Percentiles rank a stretch among this genome's conserved stretches.
These are phyloP conservation scores for Pangasius krempfi DNA, from an alignment of 2,797 vertebrate genomes.

Conservation along the genomic window DNA sequence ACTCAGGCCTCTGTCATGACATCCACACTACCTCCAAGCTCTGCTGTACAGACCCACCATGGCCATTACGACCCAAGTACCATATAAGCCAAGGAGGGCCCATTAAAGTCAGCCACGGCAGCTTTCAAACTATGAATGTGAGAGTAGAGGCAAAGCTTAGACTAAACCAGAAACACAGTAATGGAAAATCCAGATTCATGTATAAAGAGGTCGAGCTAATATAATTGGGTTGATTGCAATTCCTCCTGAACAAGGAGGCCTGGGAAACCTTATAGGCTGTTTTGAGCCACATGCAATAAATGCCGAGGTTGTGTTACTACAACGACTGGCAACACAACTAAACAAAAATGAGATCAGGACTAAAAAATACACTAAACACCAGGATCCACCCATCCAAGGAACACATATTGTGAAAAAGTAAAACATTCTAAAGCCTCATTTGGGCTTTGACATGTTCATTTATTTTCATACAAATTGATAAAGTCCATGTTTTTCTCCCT, in stretches of 20 bases:
- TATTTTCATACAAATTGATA: background rate
- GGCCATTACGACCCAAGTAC: constrained; percentile 44
- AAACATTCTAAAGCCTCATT: background rate
- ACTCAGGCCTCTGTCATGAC: constrained; percentile 43
- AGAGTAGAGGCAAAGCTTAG: background rate
- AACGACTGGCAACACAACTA: background rate
- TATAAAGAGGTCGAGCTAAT: background rate
- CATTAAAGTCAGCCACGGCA: constrained; percentile 30
- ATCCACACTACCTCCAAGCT: constrained; percentile 35
- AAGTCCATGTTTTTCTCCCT: background rate
- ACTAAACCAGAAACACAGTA: background rate
- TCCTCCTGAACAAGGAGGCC: background rate
- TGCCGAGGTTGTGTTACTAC: background rate
- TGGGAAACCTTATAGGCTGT: background rate
- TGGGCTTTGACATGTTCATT: background rate
- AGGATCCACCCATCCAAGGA: background rate
- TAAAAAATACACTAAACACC: background rate
- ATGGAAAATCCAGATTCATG: constrained; percentile 17
- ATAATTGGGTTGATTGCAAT: background rate
- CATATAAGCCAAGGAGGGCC: constrained; percentile 28
- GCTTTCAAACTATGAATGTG: constrained; percentile 19
- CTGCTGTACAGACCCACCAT: constrained; percentile 32
- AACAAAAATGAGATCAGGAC: background rate
- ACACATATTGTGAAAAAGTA: no score
- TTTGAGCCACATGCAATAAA: background rate